Conservation (phyloP, 92 coral and sea anemone genomes). For the Porites evermanni region DNA sequence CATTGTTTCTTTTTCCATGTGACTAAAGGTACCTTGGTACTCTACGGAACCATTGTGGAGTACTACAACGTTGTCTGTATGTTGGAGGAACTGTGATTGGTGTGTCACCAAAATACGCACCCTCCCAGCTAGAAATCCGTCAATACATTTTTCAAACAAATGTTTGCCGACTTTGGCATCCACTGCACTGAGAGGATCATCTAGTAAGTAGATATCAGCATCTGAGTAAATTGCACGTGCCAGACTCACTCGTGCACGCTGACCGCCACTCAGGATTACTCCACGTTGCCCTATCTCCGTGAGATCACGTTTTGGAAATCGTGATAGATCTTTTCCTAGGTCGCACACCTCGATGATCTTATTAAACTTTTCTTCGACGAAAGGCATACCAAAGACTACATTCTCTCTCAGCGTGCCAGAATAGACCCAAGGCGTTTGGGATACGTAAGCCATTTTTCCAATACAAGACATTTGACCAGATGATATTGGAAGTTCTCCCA, state of each 20-base stretch:
- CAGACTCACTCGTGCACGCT: conserved; percentile 47
- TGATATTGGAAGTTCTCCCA: conserved; percentile 85
- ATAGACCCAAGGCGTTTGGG: conserved; percentile 93
- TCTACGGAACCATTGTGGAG: conserved; percentile 20
- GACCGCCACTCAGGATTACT: conserved; percentile 51
- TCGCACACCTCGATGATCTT: conserved; percentile 82
- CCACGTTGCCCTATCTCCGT: conserved; percentile 49
- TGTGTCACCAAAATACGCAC: conserved; percentile 44
- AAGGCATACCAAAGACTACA: conserved; percentile 83
- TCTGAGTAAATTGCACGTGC: conserved; percentile 49
- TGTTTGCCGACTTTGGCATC: conserved; percentile 49
- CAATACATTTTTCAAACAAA: conserved; percentile 43
- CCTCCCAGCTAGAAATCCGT: conserved; percentile 10
- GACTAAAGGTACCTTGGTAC: neutral
- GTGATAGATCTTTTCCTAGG: conserved; percentile 63
- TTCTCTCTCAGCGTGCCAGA: conserved; percentile 94
- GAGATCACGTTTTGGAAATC: conserved; percentile 29
- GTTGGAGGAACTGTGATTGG: conserved; percentile 21
- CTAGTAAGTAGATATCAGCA: conserved; percentile 47
- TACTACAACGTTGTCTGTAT: conserved; percentile 8
- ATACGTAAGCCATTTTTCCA: conserved; percentile 83
- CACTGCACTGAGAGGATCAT: conserved; percentile 57
- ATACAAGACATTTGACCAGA: conserved; percentile 72
- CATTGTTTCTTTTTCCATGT: neutral
- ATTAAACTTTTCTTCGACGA: conserved; percentile 60